Evolutionary conservation across 2,888 invertebrate species (phyloP), one percentile per base, ranked within the genome.

Genomic region (Halictus ligatus): DNA sequence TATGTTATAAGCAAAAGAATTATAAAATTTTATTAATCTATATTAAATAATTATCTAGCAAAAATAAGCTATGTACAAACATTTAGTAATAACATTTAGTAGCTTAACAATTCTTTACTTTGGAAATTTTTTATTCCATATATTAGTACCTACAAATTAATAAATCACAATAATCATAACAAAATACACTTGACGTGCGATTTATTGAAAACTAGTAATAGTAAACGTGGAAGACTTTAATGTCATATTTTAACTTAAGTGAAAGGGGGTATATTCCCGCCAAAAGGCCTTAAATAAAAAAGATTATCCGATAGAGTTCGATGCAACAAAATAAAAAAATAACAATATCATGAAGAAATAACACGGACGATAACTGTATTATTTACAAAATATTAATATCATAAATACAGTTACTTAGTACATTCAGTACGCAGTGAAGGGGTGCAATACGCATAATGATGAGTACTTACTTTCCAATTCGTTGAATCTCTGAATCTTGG

Each of bases 401-500:
- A 64, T 64, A 64, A 64, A 64, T 64, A 5, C 21, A 21, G 12
- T 69, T 12, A 40, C 12, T 21, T 69, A 35, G 12, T 21, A 40
- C 5, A 18, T 40, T 69, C 18, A 12, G 21, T 69, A 0, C 12
- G 21, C 21, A 12, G 40, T 35, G 5, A 40, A 40, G 21, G 5
- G 13, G 43, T 71, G 12, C 13, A 43, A 21, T 13, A n/a, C 21
- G n/a, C 6, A 43, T 40, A 71, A 69, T 21, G n/a, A 0, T 83
- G 10, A 78, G 75, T 87, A 95, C 96, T 96, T 93, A 96, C 96
- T 95, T 91, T 94, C 94, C 54, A 95, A 92, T 85, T 96, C 96
- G 91, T 96, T 96, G 92, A 96, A 96, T 73, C 96, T 95, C 88
- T 96, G 95, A 71, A 96, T 94, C 93, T 96, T 96, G 0, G 96